Conservation (phyloP, 2,888 invertebrate species). For the Dicranocentrus wangi region DNA sequence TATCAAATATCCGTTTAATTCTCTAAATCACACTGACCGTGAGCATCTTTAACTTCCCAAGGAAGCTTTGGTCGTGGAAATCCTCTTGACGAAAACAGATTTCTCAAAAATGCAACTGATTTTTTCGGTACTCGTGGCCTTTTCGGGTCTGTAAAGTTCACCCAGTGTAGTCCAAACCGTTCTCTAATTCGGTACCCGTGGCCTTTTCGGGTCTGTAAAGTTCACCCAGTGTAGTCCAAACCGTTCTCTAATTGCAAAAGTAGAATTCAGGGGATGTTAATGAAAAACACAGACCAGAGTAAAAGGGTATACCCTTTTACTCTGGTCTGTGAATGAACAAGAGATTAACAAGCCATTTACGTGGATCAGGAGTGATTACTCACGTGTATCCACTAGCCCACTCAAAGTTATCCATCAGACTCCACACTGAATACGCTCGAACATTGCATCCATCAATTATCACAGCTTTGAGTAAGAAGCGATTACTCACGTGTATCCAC, state of each 20-base stretch:
- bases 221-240: slow-evolving; percentile 62
- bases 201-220: slow-evolving; percentile 40
- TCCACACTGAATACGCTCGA: slow-evolving; percentile 75
- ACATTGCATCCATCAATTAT: slow-evolving; percentile 74
- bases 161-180: slow-evolving; percentile 55
- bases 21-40: not conserved
- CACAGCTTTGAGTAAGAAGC: slow-evolving; percentile 70
- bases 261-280: not conserved
- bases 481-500: slow-evolving; percentile 46
- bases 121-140: slow-evolving; percentile 42
- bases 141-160: slow-evolving; percentile 54
- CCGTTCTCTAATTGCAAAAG: slow-evolving; percentile 40
- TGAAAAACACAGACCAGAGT: not conserved
- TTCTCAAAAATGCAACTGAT: slow-evolving; percentile 21
- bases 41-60: not conserved
- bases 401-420: slow-evolving; percentile 73
- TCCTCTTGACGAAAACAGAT: slow-evolving; percentile 40
- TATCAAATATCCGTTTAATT: not conserved
- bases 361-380: not conserved
- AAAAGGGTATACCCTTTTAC: too few relatives aligned
- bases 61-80: slow-evolving; percentile 38
- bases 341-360: too few relatives aligned
- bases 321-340: too few relatives aligned
- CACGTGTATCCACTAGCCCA: slow-evolving; percentile 54
- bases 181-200: slow-evolving; percentile 51